Evolutionary conservation across 1,140 invertebrate species (phyloP).

Genomic region (Galendromus occidentalis): DNA sequence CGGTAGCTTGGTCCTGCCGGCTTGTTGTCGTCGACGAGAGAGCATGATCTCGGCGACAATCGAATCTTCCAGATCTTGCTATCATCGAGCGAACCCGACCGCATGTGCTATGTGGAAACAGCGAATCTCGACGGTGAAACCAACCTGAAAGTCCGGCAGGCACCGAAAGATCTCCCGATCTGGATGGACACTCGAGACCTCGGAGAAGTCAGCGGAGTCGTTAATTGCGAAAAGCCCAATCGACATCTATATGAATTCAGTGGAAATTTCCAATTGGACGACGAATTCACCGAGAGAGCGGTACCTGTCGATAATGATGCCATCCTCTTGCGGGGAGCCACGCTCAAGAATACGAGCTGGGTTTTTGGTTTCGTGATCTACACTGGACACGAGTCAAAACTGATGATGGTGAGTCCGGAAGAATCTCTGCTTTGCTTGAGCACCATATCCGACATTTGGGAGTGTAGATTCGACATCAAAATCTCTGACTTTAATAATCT

Average conservation of each 20-base stretch:
- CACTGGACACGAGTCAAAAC: slow-evolving; percentile 89
- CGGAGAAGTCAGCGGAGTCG: slow-evolving; percentile 45
- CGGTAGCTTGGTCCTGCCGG: too few species aligned
- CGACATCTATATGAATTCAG: slow-evolving; percentile 88
- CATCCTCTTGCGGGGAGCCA: slow-evolving; percentile 74
- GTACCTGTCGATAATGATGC: slow-evolving; percentile 83
- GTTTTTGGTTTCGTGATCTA: slow-evolving; percentile 76
- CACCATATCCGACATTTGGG: too few species aligned
- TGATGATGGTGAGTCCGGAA: slow-evolving; percentile 55
- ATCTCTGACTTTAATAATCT: too few species aligned
- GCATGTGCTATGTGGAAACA: slow-evolving; percentile 64
- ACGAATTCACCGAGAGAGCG: too few species aligned
- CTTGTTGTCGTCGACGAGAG: too few species aligned
- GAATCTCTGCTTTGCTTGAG: too few species aligned
- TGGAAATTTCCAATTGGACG: slow-evolving; percentile 61
- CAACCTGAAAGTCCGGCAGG: slow-evolving; percentile 33
- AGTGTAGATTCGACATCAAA: too few species aligned
- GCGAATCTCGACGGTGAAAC: slow-evolving; percentile 98
- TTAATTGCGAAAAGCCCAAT: slow-evolving; percentile 92
- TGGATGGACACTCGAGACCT: slow-evolving; percentile 46
- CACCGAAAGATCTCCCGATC: slow-evolving; percentile 38
- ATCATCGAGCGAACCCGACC: slow-evolving; percentile 67
- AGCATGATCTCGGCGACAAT: too few species aligned
- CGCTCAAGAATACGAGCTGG: slow-evolving; percentile 88
- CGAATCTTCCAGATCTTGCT: background rate